These are phyloP conservation scores for Gobiocypris rarus DNA, from an alignment of 2,113 vertebrate species.

Conservation along the genomic window DNA sequence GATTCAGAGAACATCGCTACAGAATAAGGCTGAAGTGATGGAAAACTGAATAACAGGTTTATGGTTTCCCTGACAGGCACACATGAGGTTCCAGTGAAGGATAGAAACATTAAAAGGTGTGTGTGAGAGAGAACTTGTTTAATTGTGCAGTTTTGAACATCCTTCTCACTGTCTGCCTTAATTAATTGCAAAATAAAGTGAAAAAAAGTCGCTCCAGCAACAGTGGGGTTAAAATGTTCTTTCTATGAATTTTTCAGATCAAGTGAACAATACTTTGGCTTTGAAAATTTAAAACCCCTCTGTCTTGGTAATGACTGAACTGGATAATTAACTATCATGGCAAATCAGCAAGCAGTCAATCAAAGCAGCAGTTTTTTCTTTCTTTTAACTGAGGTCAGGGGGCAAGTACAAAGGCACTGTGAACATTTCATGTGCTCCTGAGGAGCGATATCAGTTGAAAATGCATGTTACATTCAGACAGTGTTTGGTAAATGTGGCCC, in stretches of 20 bases:
- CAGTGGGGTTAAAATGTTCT: conserved; percentile 17
- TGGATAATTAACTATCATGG: conserved; percentile 40
- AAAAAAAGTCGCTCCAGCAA: not conserved
- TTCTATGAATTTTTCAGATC: conserved; percentile 30
- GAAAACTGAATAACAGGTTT: conserved; percentile 58
- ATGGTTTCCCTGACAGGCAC: conserved; percentile 59
- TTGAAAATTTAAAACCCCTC: conserved; percentile 32
- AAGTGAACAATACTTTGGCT: conserved; percentile 33
- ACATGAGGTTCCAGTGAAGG: conserved; percentile 54
- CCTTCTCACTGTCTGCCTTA: conserved; percentile 60
- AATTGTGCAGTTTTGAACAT: conserved; percentile 55
- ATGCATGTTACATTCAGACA: conserved; percentile 68
- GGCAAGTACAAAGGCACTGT: conserved; percentile 42
- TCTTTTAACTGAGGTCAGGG: conserved; percentile 35
- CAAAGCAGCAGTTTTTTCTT: conserved; percentile 12
- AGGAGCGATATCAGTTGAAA: conserved; percentile 58
- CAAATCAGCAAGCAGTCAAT: conserved; percentile 39
- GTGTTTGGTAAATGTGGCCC: conserved; percentile 66
- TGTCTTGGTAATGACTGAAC: conserved; percentile 31
- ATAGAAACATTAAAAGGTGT: conserved; percentile 61
- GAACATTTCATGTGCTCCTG: conserved; percentile 49
- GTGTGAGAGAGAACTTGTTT: conserved; percentile 53
- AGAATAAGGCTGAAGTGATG: conserved; percentile 50
- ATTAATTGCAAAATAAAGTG: conserved; percentile 25
- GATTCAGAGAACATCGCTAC: conserved; percentile 45